These are phyloP conservation scores for Charina bottae DNA, from an alignment of 2,113 vertebrate species.

Conservation along the genomic window DNA sequence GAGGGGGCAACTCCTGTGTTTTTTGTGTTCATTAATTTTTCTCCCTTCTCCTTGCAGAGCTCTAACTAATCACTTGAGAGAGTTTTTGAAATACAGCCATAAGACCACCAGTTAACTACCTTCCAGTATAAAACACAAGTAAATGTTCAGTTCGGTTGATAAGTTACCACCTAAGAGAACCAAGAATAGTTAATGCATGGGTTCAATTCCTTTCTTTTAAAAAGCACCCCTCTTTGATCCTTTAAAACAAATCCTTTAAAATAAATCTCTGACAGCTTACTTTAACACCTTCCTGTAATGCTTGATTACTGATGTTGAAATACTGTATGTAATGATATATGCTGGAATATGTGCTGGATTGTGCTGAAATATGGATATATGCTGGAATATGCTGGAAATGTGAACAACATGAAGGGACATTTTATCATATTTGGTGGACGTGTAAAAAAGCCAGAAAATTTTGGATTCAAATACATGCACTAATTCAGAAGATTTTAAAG, in stretches of 20 bases:
- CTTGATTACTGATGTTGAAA: conserved; percentile 70
- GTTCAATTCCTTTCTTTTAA: conserved; percentile 50
- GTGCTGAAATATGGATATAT: too few relatives aligned
- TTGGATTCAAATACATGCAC: too few relatives aligned
- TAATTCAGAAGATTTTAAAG: too few relatives aligned
- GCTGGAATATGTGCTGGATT: too few relatives aligned
- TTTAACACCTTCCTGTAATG: conserved; percentile 55
- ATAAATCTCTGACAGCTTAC: conserved; percentile 51
- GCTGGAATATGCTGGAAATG: too few relatives aligned
- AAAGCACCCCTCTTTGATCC: conserved; percentile 43
- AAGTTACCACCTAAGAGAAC: not conserved
- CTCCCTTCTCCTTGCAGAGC: not conserved
- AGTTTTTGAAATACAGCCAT: too few relatives aligned
- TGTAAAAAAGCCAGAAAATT: too few relatives aligned
- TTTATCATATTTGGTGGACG: too few relatives aligned
- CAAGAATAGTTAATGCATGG: not conserved
- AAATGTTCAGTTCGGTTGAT: not conserved
- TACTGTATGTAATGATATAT: too few relatives aligned
- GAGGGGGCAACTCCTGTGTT: not conserved
- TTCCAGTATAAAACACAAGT: not conserved
- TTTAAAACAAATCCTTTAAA: conserved; percentile 56
- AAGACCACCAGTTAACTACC: too few relatives aligned
- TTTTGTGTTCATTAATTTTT: not conserved
- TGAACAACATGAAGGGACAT: too few relatives aligned
- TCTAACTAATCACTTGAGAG: too few relatives aligned